phyloP scores from a whole-genome alignment of 2,113 vertebrate genomes.

The Cervus canadensis region DNA sequence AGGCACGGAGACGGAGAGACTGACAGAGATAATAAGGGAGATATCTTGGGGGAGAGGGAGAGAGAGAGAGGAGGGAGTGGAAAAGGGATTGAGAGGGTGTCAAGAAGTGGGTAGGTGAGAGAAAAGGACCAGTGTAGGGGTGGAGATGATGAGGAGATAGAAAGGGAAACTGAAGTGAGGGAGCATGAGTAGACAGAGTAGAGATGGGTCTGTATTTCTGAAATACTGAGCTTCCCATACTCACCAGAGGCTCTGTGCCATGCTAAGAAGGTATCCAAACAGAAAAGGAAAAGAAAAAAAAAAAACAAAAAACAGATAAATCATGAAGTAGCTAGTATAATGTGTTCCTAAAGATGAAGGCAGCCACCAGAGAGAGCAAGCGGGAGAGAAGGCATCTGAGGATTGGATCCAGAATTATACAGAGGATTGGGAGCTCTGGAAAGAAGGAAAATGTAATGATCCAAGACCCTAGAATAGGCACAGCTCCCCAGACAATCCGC shows the following conservation, averaged over 20 bases:
- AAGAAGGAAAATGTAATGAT: constrained; percentile 22
- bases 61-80: background rate
- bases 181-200: background rate
- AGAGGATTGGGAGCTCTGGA: background rate
- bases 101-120: background rate
- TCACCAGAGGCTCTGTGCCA: background rate
- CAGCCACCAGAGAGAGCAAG: background rate
- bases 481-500: background rate
- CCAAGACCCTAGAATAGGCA: constrained; percentile 3
- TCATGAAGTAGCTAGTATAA: background rate
- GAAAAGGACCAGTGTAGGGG: background rate
- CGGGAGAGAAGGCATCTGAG: background rate
- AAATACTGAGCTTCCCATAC: background rate
- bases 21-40: background rate
- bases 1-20: background rate
- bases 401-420: background rate
- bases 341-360: background rate
- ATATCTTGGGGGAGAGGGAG: background rate
- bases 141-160: background rate
- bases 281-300: background rate
- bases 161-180: background rate
- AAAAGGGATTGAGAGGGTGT: background rate
- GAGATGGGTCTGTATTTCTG: background rate
- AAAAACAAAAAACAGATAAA: background rate
- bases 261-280: background rate